Conservation (phyloP, 2,797 vertebrate species). For the Channallabes apus region DNA sequence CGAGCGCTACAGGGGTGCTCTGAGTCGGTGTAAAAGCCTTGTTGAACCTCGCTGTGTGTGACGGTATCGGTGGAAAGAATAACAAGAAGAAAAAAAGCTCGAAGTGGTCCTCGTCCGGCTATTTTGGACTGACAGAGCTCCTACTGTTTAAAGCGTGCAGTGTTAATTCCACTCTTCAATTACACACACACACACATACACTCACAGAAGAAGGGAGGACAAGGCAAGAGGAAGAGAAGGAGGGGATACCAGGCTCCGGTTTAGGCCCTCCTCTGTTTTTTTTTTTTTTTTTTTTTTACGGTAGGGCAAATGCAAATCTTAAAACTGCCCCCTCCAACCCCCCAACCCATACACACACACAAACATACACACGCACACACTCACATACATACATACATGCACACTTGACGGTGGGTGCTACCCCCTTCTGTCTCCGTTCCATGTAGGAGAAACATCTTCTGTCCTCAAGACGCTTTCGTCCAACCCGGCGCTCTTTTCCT, state of each 20-base stretch:
- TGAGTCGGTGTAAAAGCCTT: conserved; percentile 1
- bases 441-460: conserved; percentile 35
- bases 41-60: conserved; percentile 1
- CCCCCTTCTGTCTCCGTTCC: conserved; percentile 27
- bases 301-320: conserved; percentile 55
- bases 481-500: not conserved
- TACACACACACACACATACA: conserved; percentile 31
- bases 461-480: not conserved
- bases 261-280: conserved; percentile 52
- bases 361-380: conserved; percentile 32
- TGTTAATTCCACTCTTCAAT: conserved; percentile 53
- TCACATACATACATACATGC: conserved; percentile 37
- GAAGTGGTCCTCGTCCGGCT: conserved; percentile 24
- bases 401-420: conserved; percentile 26
- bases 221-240: conserved; percentile 32
- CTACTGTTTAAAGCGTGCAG: conserved; percentile 40
- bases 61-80: conserved; percentile 20
- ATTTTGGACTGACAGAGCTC: conserved; percentile 39
- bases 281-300: conserved; percentile 46
- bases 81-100: conserved; percentile 22
- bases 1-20: not conserved
- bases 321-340: not conserved
- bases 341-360: conserved; percentile 4
- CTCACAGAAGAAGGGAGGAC: conserved; percentile 24
- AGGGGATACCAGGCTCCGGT: conserved; percentile 47